Evolutionary conservation across 2,113 vertebrate species (phyloP).

Genomic region (Mobula birostris): DNA sequence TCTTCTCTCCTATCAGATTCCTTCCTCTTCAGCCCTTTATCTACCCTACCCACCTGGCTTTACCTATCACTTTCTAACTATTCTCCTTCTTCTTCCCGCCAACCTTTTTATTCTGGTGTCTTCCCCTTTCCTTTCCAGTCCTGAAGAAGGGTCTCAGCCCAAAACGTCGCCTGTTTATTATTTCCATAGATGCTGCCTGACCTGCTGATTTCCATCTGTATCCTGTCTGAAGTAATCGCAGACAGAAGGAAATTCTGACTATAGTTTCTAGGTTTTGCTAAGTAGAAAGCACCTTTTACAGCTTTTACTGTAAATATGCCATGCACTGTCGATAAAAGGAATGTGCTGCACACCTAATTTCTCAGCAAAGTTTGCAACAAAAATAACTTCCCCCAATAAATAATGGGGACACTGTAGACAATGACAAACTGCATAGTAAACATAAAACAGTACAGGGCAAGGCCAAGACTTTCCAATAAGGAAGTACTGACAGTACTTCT

Average conservation of each 20-base stretch:
- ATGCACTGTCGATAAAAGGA: background rate
- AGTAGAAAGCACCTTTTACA: background rate
- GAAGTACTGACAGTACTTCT: background rate
- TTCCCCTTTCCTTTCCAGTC: too few relatives aligned
- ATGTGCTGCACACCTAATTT: background rate
- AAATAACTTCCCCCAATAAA: background rate
- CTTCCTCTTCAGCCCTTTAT: too few relatives aligned
- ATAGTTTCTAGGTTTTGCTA: background rate
- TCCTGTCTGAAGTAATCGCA: background rate
- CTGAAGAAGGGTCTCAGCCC: too few relatives aligned
- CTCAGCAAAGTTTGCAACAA: constrained; percentile 24
- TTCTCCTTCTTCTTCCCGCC: too few relatives aligned
- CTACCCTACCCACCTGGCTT: too few relatives aligned
- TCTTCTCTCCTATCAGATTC: too few relatives aligned
- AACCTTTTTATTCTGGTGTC: too few relatives aligned
- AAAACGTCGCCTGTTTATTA: too few relatives aligned
- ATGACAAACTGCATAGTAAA: background rate
- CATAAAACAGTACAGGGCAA: background rate
- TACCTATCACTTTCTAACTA: too few relatives aligned
- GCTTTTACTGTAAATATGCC: background rate
- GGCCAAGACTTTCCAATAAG: background rate
- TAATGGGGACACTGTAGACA: background rate
- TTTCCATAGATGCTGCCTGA: too few relatives aligned
- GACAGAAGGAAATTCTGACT: constrained; percentile 9
- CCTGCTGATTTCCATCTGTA: background rate